These are phyloP conservation scores for Lymantria monacha DNA, from an alignment of 2,888 invertebrate genomes.

Conservation along the genomic window DNA sequence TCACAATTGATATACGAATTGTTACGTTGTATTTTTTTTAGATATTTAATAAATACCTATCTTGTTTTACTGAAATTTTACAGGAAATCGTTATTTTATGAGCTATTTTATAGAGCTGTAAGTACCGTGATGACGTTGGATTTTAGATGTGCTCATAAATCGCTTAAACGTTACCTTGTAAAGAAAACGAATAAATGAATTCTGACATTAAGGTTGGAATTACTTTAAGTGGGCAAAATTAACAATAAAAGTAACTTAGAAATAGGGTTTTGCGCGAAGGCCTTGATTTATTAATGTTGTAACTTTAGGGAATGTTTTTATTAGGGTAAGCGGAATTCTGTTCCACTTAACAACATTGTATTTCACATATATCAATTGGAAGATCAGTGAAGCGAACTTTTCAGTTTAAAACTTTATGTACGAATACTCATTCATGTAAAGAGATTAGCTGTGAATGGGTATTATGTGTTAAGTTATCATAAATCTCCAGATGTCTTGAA, in stretches of 20 bases:
- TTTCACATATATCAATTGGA: slow-evolving; percentile 23
- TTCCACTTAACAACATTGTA: slow-evolving; percentile 15
- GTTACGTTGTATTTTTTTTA: too few relatives aligned
- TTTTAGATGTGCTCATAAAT: slow-evolving; percentile 10
- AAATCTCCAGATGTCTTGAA: too few relatives aligned
- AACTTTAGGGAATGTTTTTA: slow-evolving; percentile 20
- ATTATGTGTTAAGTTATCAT: background rate
- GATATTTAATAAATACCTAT: too few relatives aligned
- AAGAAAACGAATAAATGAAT: slow-evolving; percentile 12
- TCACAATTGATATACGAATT: too few relatives aligned
- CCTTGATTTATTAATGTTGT: slow-evolving; percentile 23
- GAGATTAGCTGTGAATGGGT: background rate
- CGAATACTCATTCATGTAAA: slow-evolving; percentile 20
- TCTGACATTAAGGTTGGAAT: slow-evolving; percentile 12
- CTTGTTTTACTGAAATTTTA: too few relatives aligned
- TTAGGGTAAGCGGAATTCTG: slow-evolving; percentile 13
- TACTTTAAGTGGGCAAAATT: slow-evolving; percentile 15
- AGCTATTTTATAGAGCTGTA: background rate
- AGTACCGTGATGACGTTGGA: slow-evolving; percentile 17
- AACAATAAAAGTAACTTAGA: slow-evolving; percentile 23
- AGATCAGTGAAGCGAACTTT: slow-evolving; percentile 24
- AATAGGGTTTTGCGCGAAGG: slow-evolving; percentile 17
- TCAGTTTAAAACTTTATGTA: slow-evolving; percentile 35
- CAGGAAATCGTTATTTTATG: slow-evolving; percentile 8
- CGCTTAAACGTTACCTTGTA: background rate